phyloP scores from a whole-genome alignment of 2,113 vertebrate genomes.

The Rhinogobius similis region DNA sequence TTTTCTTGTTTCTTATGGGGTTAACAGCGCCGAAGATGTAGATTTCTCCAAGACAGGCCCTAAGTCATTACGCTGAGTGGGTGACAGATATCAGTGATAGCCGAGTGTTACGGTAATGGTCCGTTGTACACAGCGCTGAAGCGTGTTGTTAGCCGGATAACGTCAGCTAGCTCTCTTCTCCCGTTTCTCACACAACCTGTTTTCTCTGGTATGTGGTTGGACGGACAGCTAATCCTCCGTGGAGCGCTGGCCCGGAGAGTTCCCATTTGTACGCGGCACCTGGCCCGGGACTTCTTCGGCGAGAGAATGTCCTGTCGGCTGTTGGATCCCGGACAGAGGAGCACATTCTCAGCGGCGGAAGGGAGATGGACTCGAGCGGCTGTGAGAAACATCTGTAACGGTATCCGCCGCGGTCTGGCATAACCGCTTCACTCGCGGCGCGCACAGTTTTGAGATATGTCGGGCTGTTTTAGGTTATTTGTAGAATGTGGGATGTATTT shows the following conservation, averaged over 20 bases:
- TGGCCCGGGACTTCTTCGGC: conserved; percentile 56
- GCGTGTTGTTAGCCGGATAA: conserved; percentile 36
- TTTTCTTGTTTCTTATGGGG: conserved; percentile 68
- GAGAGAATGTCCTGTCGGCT: conserved; percentile 32
- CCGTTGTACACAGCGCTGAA: background rate
- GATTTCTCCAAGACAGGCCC: conserved; percentile 56
- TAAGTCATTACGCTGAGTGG: conserved; percentile 60
- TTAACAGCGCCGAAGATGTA: conserved; percentile 66
- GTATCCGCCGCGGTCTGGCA: too few species aligned
- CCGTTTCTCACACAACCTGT: conserved; percentile 52
- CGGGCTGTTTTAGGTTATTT: too few species aligned
- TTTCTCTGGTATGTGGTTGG: conserved; percentile 38
- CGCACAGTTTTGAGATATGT: background rate
- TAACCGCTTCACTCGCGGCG: background rate
- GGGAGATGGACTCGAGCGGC: conserved; percentile 1
- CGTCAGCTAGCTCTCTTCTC: conserved; percentile 33
- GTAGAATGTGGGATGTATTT: too few species aligned
- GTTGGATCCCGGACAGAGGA: conserved; percentile 51
- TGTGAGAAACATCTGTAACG: background rate
- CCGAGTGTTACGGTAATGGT: conserved; percentile 47
- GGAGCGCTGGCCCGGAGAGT: conserved; percentile 52
- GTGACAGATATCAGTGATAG: conserved; percentile 65
- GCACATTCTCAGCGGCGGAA: conserved; percentile 39
- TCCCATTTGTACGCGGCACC: conserved; percentile 60
- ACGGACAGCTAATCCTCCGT: conserved; percentile 57